Evolutionary conservation across 2,797 vertebrate genomes (phyloP).

Genomic region (Falco peregrinus): DNA sequence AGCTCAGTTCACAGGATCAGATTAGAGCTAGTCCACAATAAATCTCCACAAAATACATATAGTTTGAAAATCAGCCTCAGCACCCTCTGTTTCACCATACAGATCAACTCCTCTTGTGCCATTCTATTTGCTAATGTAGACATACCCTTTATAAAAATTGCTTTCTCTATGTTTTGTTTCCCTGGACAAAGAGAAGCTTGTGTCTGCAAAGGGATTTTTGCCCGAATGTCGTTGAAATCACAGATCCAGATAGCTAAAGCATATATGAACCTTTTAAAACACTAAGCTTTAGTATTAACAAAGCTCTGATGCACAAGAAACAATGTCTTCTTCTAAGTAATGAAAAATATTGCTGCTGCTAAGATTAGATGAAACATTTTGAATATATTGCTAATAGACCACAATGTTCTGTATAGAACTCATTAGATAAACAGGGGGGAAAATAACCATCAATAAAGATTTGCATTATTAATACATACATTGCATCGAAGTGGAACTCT

Average conservation of each 20-base stretch:
- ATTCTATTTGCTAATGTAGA: background rate
- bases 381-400: background rate
- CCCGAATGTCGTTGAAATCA: background rate
- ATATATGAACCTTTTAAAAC: background rate
- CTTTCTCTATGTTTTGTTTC: background rate
- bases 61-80: background rate
- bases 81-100: background rate
- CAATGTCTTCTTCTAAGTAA: background rate
- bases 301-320: background rate
- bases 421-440: background rate
- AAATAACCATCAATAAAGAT: background rate
- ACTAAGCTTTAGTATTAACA: background rate
- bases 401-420: background rate
- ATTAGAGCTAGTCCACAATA: background rate
- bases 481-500: background rate
- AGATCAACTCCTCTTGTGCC: background rate
- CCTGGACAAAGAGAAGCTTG: background rate
- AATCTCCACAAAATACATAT: background rate
- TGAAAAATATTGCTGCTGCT: background rate
- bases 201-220: background rate
- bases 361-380: background rate
- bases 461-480: conserved; percentile 11
- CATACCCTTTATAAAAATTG: background rate
- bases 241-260: background rate
- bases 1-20: background rate